Evolutionary conservation across 2,888 invertebrate species (phyloP).

Genomic region (Leptinotarsa haldemani): DNA sequence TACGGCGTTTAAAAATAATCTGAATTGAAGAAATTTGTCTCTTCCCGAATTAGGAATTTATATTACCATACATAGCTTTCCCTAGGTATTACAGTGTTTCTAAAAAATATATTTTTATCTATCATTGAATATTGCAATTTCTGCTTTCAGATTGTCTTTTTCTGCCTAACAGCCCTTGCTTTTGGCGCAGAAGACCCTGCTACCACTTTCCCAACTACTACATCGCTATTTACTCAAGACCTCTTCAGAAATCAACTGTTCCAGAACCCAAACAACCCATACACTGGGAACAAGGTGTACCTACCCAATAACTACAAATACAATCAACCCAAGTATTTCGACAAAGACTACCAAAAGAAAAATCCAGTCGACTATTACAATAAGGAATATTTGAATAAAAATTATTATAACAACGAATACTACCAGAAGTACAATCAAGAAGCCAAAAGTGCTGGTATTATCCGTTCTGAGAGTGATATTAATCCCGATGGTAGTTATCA

Average conservation of each 20-base stretch:
- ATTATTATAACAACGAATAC: slow-evolving; percentile 20
- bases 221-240: background rate
- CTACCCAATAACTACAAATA: slow-evolving; percentile 8
- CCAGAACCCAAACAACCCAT: slow-evolving; percentile 12
- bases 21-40: too few relatives aligned
- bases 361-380: slow-evolving; percentile 19
- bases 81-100: too few relatives aligned
- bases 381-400: slow-evolving; percentile 12
- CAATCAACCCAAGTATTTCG: slow-evolving; percentile 11
- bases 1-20: too few relatives aligned
- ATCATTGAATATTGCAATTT: too few relatives aligned
- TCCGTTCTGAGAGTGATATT: slow-evolving; percentile 63
- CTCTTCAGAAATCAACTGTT: slow-evolving; percentile 11
- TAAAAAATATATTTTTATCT: too few relatives aligned
- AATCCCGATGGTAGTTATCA: slow-evolving; percentile 67
- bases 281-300: slow-evolving; percentile 1
- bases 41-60: too few relatives aligned
- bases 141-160: slow-evolving; percentile 31
- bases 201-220: background rate
- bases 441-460: slow-evolving; percentile 49
- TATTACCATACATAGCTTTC: too few relatives aligned
- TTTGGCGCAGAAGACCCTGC: slow-evolving; percentile 12
- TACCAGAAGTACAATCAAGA: slow-evolving; percentile 15
- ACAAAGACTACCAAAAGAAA: slow-evolving; percentile 18
- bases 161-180: slow-evolving; percentile 18